phyloP scores from a whole-genome alignment of 2,113 vertebrate species.

The Climacteris rufus region DNA sequence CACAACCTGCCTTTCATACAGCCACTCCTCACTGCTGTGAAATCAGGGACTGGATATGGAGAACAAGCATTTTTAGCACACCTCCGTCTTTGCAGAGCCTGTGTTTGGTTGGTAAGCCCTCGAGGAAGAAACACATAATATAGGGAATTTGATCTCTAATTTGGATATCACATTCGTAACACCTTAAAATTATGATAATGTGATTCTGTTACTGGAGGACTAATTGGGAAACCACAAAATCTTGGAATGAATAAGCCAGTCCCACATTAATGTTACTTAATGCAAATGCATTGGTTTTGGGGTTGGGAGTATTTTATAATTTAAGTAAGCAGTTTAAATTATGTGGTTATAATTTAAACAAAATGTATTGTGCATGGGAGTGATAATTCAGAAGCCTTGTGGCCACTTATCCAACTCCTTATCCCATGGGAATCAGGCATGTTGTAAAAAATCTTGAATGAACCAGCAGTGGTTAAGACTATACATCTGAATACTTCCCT shows the following conservation, averaged over 20 bases:
- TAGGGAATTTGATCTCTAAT: slow-evolving; percentile 55
- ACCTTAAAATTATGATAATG: slow-evolving; percentile 56
- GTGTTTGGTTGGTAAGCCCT: slow-evolving; percentile 36
- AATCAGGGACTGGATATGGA: neutral
- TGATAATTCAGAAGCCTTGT: slow-evolving; percentile 24
- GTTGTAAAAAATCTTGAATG: slow-evolving; percentile 5
- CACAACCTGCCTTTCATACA: neutral
- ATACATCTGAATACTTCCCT: neutral
- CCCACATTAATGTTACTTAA: slow-evolving; percentile 15
- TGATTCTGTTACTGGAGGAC: slow-evolving; percentile 44
- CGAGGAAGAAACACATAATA: slow-evolving; percentile 26
- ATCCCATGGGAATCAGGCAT: neutral
- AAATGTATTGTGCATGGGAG: slow-evolving; percentile 9
- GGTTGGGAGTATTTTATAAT: slow-evolving; percentile 34
- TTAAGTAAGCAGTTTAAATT: slow-evolving; percentile 25
- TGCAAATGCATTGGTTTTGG: slow-evolving; percentile 35
- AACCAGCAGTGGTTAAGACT: slow-evolving; percentile 5
- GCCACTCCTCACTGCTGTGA: neutral
- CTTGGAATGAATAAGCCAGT: slow-evolving; percentile 24
- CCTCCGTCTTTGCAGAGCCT: neutral
- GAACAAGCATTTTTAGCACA: neutral
- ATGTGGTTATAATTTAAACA: slow-evolving; percentile 31
- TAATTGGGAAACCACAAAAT: slow-evolving; percentile 63
- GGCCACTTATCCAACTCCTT: slow-evolving; percentile 14
- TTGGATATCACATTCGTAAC: slow-evolving; percentile 46